Conservation (phyloP, 2,113 vertebrate species). For the Sphaerodactylus townsendi region DNA sequence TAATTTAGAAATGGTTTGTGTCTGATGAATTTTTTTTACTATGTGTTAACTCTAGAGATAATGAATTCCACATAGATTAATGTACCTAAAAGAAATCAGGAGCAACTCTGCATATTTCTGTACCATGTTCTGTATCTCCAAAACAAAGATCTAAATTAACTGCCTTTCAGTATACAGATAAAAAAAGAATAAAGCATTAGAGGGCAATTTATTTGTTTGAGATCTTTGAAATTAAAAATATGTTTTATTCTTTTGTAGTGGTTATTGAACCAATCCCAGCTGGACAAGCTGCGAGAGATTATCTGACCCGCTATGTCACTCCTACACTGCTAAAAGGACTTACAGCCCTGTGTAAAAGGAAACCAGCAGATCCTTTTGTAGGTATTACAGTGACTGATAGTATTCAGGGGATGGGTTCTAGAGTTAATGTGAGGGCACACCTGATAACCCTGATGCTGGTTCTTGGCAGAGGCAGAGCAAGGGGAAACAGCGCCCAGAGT, state of each 20-base stretch:
- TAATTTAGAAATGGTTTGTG: not conserved
- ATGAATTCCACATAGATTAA: not conserved
- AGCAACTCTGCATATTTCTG: not conserved
- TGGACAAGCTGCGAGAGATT: conserved; percentile 82
- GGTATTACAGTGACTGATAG: conserved; percentile 46
- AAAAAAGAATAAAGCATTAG: not conserved
- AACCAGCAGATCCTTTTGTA: conserved; percentile 88
- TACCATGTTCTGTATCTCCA: not conserved
- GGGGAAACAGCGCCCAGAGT: too few relatives aligned
- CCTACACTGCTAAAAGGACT: conserved; percentile 88
- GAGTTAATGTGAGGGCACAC: not conserved
- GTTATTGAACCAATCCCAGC: conserved; percentile 81
- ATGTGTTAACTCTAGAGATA: not conserved
- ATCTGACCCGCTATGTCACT: conserved; percentile 83
- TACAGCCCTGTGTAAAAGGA: conserved; percentile 89
- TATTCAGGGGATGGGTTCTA: not conserved
- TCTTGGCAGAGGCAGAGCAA: too few relatives aligned
- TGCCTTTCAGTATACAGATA: not conserved
- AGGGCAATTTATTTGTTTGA: not conserved
- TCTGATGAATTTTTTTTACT: not conserved
- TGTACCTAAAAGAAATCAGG: not conserved
- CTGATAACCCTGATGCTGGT: too few relatives aligned
- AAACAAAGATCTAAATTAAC: not conserved
- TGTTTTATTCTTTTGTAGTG: conserved; percentile 70
- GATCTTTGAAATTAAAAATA: conserved; percentile 12